Evolutionary conservation across 1,140 invertebrate species (phyloP), one percentile per base, ranked within the genome.

Genomic region (Lucilia sericata): DNA sequence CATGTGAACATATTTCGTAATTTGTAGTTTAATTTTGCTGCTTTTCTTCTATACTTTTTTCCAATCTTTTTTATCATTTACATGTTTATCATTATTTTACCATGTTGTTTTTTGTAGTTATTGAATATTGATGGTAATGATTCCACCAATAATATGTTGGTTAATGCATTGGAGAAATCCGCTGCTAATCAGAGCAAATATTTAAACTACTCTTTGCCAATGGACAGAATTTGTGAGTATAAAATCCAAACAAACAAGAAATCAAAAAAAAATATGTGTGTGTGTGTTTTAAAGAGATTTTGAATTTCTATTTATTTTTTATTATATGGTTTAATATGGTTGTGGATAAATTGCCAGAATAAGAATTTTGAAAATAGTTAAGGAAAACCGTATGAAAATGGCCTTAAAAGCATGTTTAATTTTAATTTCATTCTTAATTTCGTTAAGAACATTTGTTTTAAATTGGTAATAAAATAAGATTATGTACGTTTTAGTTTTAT

Each of bases 101-200:
- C 30, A 85, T 87, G 42, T 89, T 86, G 82, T 87, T 88, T 84
- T 87, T 85, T 84, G 85, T 88, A 90, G 89, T 90, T 88, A 36
- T 90, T 90, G 86, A 88, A 85, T 87, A 90, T 90, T 87, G 88
- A 88, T 88, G 87, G 88, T 89, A 90, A 88, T 88, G 88, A 88
- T 88, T 51, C 76, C 19, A 88, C 88, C 85, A 90, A 90, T 86
- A 88, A 88, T 88, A 90, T 90, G 87, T 89, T 89, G 87, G 89
- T 90, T 85, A 89, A 90, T 88, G 88, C 92, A 74, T 88, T 93
- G 87, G 95, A 96, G 91, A 95, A 95, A 85, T 87, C 88, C 85
- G 87, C 87, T 88, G 87, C 87, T 88, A 92, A 93, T 86, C 95
- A 95, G 89, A 92, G 94, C 86, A 96, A 96, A 91, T 86, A 89